Conservation (phyloP, 2,797 vertebrate genomes). For the Zalophus californianus region DNA sequence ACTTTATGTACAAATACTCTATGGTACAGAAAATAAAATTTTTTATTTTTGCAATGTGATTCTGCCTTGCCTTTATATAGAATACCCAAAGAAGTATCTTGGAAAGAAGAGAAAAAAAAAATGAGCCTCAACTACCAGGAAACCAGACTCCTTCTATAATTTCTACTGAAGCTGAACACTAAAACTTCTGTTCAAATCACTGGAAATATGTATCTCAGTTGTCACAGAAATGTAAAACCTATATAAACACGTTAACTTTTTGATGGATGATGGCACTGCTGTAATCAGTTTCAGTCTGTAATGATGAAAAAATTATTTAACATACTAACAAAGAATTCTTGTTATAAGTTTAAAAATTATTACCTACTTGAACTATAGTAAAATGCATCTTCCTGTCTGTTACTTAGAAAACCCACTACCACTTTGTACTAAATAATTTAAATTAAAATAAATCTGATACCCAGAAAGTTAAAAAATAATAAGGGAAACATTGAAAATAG, state of each 20-base stretch:
- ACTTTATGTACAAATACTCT: neutral
- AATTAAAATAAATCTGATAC: neutral
- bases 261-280: conserved; percentile 62
- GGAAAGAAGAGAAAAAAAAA: conserved; percentile 4
- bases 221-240: conserved; percentile 76
- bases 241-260: conserved; percentile 79
- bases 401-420: neutral
- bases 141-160: conserved; percentile 72
- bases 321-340: neutral
- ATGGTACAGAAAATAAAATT: neutral
- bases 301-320: conserved; percentile 22
- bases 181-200: conserved; percentile 80
- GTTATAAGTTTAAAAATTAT: neutral
- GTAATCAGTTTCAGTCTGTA: conserved; percentile 64
- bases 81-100: conserved; percentile 75
- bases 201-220: conserved; percentile 68
- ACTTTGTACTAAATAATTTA: neutral
- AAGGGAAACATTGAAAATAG: neutral
- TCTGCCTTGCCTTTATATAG: conserved; percentile 62
- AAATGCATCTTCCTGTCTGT: neutral
- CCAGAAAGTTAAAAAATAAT: neutral
- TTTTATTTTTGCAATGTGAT: neutral
- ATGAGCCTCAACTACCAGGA: conserved; percentile 58
- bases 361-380: neutral
- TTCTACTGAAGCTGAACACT: conserved; percentile 72